Evolutionary conservation across 2,888 invertebrate genomes (phyloP), one percentile per base, ranked within the genome.

Genomic region (Tribolium freemani): DNA sequence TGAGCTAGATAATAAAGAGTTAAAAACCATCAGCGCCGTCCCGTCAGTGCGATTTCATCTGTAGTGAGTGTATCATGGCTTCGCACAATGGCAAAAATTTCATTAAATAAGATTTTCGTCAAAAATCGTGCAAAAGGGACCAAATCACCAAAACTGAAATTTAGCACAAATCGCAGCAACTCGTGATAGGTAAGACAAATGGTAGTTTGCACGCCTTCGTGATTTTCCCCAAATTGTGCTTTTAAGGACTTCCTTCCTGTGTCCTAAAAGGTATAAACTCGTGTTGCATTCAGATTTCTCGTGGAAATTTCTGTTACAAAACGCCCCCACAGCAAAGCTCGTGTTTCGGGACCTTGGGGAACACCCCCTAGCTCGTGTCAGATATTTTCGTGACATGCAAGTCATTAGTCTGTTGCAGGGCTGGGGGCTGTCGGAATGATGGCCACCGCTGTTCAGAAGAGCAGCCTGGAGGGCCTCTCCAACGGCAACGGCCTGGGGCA

Each of bases 371-470:
- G 16, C 16, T 45, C 56, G 10, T 66, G 66, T 66, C 56, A 56
- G 66, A 56, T 66, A 66, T 56, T 66, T 66, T 46, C 30, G 30
- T 66, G 66, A 56, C 66, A 66, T 66, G 66, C 66, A 66, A 66
- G 54, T 66, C 54, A 46, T 66, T 60, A 57, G 38, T 38, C 10
- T 21, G 8, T 45, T 45, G 6, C 50, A 61, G 61, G 50, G 11
- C 46, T 26, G 46, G 20, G 44, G 63, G 63, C 48, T 20, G 68
- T 58, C 61, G 63, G 61, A 75, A 80, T 80, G 79, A 94, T 94
- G 94, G 93, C 94, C 89, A 93, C 94, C 86, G 91, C 93, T 88
- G 90, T 94, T 86, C 94, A 94, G 87, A 93, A 94, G 87, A 94
- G 94, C 90, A 93, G 93, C 88, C 91, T 94, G 86, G 93, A 93